Base-by-base conservation (phyloP, 2,113 vertebrate genomes). In the Heterochromis multidens region DNA sequence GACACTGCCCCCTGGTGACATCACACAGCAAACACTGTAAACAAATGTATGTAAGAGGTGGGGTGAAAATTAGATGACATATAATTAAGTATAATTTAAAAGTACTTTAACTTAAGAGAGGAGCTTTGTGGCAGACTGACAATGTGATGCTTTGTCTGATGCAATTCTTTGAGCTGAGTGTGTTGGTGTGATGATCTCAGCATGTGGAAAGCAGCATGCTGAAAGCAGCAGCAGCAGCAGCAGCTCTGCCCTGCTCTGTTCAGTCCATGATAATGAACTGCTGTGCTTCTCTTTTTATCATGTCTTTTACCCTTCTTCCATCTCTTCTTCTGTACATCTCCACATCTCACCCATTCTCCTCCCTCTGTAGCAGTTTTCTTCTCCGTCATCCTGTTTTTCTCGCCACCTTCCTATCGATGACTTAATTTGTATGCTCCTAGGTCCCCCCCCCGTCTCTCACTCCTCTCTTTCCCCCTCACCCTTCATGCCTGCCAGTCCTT, bases 341-440 rank as follows among this genome's bases (percentile, higher is more conserved):
- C 7, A 29, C 8, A 58, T 81, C 49, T 52, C 60, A 16, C 19
- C 33, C 27, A 16, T 59, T 16, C 58, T 49, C 23, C 21, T 46
- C 25, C 59, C 65, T 46, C 4, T 25, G 16, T 5, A 10, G 37
- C 67, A 2, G 7, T 82, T 40, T 40, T 83, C 52, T 54, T 54
- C 25, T 79, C 43, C 19, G 11, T 43, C 40, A 57, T 46, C 29
- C 19, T 23, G 17, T 35, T 49, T 77, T 27, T 27, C 46, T 21
- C 12, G 0, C 23, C 43, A 6, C 31, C 37, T 40, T 80, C 21
- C 82, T 81, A 33, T 83, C 79, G 83, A 89, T 72, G 86, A 77
- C 84, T 93, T 90, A 76, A 88, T 95, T 92, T 93, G 84, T 89
- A 90, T 89, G 87, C 92, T 17, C 17, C 79, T 52, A 60, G 43